Percentiles rank a stretch among this genome's conserved stretches.
These are phyloP conservation scores for Poeciliopsis retropinna DNA, from an alignment of 2,113 vertebrate species.

Conservation along the genomic window DNA sequence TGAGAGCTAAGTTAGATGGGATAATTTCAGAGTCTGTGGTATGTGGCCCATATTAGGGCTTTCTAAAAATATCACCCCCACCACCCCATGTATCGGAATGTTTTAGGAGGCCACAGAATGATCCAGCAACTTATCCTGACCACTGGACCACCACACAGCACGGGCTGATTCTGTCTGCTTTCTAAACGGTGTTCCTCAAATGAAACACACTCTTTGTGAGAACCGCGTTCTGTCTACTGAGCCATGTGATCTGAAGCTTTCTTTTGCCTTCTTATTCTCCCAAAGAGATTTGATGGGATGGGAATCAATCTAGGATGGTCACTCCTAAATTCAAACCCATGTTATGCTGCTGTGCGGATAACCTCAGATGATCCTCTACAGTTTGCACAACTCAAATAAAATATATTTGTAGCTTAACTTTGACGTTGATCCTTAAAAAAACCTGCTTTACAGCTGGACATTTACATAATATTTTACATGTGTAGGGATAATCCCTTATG, in stretches of 20 bases:
- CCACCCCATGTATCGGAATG: conserved; percentile 84
- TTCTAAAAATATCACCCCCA: conserved; percentile 86
- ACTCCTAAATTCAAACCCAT: conserved; percentile 60
- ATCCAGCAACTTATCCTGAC: conserved; percentile 76
- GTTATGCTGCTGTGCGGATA: conserved; percentile 27
- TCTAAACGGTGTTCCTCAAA: conserved; percentile 38
- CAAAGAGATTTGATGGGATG: conserved; percentile 55
- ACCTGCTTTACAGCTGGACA: conserved; percentile 26
- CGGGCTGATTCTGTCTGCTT: conserved; percentile 65
- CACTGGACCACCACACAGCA: conserved; percentile 69
- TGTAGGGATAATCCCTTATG: not conserved
- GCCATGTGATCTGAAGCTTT: conserved; percentile 34
- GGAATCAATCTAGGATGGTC: conserved; percentile 33
- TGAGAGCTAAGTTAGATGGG: conserved; percentile 85
- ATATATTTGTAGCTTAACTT: not conserved
- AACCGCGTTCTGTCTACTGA: conserved; percentile 30
- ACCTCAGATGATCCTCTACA: not conserved
- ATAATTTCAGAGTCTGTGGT: conserved; percentile 90
- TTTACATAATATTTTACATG: not conserved
- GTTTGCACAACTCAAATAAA: not conserved
- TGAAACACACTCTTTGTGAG: conserved; percentile 53
- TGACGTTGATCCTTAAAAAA: not conserved
- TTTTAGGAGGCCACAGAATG: conserved; percentile 82
- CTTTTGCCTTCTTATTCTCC: conserved; percentile 61
- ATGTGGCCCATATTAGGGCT: conserved; percentile 87